Evolutionary conservation across 2,797 vertebrate genomes (phyloP).

Genomic region (Enteromius afrohamiltoni): DNA sequence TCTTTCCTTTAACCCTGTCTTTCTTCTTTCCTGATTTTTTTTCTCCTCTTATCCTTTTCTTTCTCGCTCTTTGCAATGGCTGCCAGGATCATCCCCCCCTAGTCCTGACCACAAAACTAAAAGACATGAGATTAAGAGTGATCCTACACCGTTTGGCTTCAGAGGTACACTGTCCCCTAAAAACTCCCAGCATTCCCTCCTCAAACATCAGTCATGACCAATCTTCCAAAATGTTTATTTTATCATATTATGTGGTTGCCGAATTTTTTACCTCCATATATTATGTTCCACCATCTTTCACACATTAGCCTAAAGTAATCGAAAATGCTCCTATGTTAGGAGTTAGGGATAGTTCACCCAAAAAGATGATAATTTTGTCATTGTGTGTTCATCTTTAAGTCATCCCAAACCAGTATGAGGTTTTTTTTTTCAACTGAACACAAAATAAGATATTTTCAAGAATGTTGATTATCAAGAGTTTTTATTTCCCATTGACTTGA

Average conservation of each 20-base stretch:
- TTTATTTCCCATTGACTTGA: background rate
- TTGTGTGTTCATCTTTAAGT: background rate
- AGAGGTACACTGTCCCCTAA: constrained; percentile 81
- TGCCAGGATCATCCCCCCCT: constrained; percentile 88
- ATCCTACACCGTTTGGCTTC: constrained; percentile 95
- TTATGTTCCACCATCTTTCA: constrained; percentile 4
- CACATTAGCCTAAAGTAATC: background rate
- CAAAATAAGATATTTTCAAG: background rate
- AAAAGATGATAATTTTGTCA: background rate
- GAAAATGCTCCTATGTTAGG: background rate
- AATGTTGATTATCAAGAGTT: background rate
- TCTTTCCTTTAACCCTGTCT: constrained; percentile 21
- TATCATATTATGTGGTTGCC: background rate
- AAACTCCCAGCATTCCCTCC: constrained; percentile 35
- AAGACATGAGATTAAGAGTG: constrained; percentile 93
- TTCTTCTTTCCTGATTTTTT: constrained; percentile 32
- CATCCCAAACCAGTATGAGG: background rate
- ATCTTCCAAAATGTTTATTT: background rate
- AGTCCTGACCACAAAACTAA: constrained; percentile 96
- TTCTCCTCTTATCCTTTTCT: constrained; percentile 26
- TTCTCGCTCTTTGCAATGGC: constrained; percentile 54
- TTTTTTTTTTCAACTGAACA: background rate
- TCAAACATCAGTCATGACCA: constrained; percentile 28
- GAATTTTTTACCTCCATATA: background rate
- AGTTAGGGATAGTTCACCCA: background rate